Percentiles rank a stretch among this genome's conserved stretches.
phyloP scores from a whole-genome alignment of 2,797 vertebrate species.

The Rhynchonycteris naso region DNA sequence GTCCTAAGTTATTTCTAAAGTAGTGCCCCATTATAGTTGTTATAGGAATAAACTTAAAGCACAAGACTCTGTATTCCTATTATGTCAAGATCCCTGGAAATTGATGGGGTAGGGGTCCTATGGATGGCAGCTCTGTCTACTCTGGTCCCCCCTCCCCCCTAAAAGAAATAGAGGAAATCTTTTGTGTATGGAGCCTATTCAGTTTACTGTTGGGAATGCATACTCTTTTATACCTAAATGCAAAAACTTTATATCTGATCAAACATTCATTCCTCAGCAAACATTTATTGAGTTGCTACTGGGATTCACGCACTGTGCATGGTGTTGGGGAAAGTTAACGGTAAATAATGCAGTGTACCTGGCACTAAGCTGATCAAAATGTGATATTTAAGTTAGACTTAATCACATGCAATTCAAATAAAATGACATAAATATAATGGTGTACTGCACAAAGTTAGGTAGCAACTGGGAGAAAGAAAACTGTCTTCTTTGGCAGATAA shows the following conservation, averaged over 20 bases:
- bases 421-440: neutral
- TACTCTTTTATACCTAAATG: neutral
- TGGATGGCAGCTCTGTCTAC: neutral
- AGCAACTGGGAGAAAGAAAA: neutral
- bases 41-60: neutral
- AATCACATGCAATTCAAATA: neutral
- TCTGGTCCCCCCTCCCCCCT: neutral
- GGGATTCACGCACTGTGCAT: neutral
- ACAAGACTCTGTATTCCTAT: neutral
- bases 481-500: neutral
- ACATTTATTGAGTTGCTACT: neutral
- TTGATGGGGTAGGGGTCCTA: neutral
- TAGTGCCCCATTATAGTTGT: neutral
- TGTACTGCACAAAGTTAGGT: neutral
- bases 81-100: neutral
- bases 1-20: neutral
- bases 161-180: neutral
- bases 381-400: neutral
- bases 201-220: neutral
- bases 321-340: neutral
- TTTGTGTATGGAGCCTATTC: neutral
- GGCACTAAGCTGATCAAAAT: neutral
- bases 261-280: neutral
- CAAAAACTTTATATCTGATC: neutral
- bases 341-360: neutral